Evolutionary conservation across 2,888 invertebrate species (phyloP).

Genomic region (Dusona sp.): DNA sequence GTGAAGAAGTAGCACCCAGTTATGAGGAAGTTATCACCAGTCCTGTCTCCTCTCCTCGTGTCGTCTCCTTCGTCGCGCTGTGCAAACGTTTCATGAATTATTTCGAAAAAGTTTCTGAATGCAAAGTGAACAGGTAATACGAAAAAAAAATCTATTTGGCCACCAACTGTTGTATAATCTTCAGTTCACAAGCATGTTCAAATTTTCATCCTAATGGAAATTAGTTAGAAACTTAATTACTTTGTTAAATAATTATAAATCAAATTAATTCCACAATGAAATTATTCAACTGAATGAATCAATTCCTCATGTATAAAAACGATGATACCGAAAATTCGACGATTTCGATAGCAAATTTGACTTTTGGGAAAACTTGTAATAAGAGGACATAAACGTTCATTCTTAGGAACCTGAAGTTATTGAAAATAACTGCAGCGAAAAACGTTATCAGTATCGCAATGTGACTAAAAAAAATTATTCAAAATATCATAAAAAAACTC

Average conservation of each 20-base stretch:
- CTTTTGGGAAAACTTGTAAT: too few species aligned
- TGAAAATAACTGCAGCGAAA: background rate
- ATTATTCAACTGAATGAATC: background rate
- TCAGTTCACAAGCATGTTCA: background rate
- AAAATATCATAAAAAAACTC: too few species aligned
- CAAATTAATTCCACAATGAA: background rate
- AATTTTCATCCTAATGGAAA: background rate
- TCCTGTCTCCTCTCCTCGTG: slow-evolving; percentile 60
- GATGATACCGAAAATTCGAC: too few species aligned
- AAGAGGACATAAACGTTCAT: background rate
- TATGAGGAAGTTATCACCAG: slow-evolving; percentile 26
- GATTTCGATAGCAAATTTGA: background rate
- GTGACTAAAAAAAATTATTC: background rate
- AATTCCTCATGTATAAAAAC: background rate
- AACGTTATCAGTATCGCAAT: background rate
- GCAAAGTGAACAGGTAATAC: slow-evolving; percentile 80
- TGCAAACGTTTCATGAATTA: slow-evolving; percentile 83
- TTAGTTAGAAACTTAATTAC: background rate
- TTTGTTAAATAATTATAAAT: background rate
- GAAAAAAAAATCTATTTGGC: background rate
- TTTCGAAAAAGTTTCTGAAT: slow-evolving; percentile 82
- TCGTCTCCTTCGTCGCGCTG: slow-evolving; percentile 72
- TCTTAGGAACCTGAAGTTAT: background rate
- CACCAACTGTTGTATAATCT: background rate
- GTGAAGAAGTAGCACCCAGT: background rate